A percentile compares a stretch with the other conserved stretches of the same genome.
Conservation (phyloP, 2,888 invertebrate genomes). For the Sicus ferrugineus region DNA sequence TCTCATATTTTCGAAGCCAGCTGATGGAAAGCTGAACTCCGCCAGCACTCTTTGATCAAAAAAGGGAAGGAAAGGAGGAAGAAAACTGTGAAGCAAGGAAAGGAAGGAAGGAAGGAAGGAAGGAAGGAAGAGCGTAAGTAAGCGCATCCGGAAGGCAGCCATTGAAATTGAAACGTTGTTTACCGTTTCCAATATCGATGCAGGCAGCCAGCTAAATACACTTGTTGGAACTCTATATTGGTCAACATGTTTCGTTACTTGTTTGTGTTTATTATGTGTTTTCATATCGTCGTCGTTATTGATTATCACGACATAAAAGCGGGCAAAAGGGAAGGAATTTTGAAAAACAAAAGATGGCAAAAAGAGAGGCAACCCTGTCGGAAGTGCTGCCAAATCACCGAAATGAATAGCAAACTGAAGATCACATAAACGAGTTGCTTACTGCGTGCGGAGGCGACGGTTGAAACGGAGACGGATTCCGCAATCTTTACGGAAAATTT, state of each 20-base stretch:
- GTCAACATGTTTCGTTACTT: slow-evolving; percentile 20
- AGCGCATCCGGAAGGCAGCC: not conserved
- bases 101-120: not conserved
- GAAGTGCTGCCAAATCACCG: not conserved
- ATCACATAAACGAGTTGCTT: not conserved
- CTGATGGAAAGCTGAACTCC: not conserved
- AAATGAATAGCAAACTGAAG: not conserved
- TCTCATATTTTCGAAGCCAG: slow-evolving; percentile 7
- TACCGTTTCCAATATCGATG: not conserved
- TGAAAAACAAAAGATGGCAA: not conserved
- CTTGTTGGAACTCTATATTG: slow-evolving; percentile 26
- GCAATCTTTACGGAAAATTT: too few relatives aligned
- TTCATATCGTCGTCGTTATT: not conserved
- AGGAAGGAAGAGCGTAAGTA: not conserved
- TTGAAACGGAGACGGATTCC: not conserved
- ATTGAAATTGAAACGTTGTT: slow-evolving; percentile 8
- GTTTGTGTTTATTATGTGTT: not conserved
- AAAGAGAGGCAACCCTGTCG: not conserved
- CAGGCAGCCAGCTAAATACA: slow-evolving; percentile 12
- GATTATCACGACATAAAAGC: too few relatives aligned
- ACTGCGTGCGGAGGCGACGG: not conserved
- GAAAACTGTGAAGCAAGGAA: not conserved
- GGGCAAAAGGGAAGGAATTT: not conserved
- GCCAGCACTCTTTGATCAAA: not conserved
- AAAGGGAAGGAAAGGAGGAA: not conserved